Percentiles rank a stretch among this genome's conserved stretches.
phyloP scores from a whole-genome alignment of 2,113 vertebrate species.

The Chlorodrepanis virens region DNA sequence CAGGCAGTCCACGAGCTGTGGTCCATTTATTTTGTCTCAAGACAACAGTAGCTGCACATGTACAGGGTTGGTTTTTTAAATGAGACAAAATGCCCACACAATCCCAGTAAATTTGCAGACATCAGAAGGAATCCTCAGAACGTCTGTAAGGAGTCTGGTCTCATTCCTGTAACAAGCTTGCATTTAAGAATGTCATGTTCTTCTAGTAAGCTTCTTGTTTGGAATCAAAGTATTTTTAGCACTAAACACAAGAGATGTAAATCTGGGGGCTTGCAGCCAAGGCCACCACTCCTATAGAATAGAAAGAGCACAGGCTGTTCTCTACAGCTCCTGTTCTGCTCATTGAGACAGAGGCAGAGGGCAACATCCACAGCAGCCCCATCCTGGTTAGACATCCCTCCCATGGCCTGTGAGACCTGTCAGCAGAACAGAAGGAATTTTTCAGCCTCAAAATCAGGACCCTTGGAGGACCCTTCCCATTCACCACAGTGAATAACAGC shows the following conservation, averaged over 20 bases:
- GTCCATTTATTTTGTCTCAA: not conserved
- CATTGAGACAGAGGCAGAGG: not conserved
- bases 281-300: not conserved
- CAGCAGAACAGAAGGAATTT: not conserved
- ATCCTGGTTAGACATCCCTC: not conserved
- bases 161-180: not conserved
- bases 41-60: not conserved
- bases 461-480: not conserved
- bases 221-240: not conserved
- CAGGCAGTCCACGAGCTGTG: not conserved
- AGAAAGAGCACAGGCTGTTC: not conserved
- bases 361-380: not conserved
- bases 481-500: not conserved
- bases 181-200: not conserved
- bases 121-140: not conserved
- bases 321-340: not conserved
- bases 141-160: not conserved
- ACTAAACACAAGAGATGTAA: not conserved
- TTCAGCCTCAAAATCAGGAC: not conserved
- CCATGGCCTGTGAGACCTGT: not conserved
- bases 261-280: not conserved
- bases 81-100: not conserved
- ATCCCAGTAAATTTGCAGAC: not conserved
- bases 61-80: not conserved
- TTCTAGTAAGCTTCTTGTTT: not conserved